Percentiles rank a stretch among this genome's conserved stretches.
Evolutionary conservation across 2,888 invertebrate genomes (phyloP).

Genomic region (Sphecodes monilicornis): DNA sequence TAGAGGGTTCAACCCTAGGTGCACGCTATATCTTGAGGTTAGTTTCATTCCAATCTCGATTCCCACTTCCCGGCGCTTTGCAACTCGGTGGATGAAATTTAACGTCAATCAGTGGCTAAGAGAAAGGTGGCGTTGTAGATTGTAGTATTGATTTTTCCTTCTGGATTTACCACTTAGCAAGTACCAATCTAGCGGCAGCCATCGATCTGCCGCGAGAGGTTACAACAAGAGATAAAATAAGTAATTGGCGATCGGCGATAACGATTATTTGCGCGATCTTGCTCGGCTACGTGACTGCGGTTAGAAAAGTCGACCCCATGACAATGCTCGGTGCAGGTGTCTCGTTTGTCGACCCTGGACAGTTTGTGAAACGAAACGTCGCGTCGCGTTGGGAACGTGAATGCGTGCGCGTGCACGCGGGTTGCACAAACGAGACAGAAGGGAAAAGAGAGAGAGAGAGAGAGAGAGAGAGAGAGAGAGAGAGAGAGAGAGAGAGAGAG

Average conservation of each 20-base stretch:
- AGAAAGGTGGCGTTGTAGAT: too few species aligned
- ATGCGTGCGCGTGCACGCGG: too few species aligned
- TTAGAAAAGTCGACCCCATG: not conserved
- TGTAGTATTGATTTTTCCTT: too few species aligned
- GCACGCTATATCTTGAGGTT: too few species aligned
- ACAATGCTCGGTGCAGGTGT: conserved; percentile 35
- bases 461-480: not conserved
- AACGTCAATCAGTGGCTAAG: too few species aligned
- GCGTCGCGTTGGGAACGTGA: too few species aligned
- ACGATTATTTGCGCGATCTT: conserved; percentile 30
- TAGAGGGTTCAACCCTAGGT: too few species aligned
- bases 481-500: conserved; percentile 3
- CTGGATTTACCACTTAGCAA: too few species aligned
- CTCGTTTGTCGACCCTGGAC: conserved; percentile 36
- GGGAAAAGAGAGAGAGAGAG: conserved; percentile 1
- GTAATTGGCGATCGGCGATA: conserved; percentile 4
- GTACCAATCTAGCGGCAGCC: not conserved
- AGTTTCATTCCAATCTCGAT: too few species aligned
- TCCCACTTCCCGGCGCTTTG: too few species aligned
- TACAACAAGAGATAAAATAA: not conserved
- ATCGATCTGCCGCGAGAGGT: not conserved
- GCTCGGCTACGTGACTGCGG: not conserved
- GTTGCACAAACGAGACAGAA: not conserved
- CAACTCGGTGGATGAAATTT: too few species aligned
- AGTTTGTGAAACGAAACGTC: conserved; percentile 46